Evolutionary conservation across 2,888 invertebrate genomes (phyloP), one percentile per base, ranked within the genome.

Genomic region (Drosophila barbarae): DNA sequence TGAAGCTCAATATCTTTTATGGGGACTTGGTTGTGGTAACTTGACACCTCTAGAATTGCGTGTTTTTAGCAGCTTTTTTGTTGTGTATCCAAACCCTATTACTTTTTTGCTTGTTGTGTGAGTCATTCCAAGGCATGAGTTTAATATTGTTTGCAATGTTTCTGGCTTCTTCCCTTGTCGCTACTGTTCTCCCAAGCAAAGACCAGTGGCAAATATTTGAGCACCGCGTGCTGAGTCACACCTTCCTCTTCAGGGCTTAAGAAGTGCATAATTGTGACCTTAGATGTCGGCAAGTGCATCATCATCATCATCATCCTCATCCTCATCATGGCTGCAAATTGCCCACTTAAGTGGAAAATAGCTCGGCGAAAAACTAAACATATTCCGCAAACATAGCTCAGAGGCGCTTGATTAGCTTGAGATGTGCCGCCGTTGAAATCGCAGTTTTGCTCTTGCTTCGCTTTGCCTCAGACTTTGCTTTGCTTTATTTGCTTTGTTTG

Each of bases 271-370:
- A 60, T 36, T 38, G 23, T 49, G 67, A 59, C 68, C 59, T 59
- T 59, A 38, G 32, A 46, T 47, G 58, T 38, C 18, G 18, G 41
- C 57, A 51, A 39, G 39, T 38, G 46, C 60, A 50, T 39, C 46
- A 50, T 61, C 49, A 49, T 13, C 39, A 36, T 47, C 46, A 47
- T 39, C 21, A 30, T 18, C 18, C 18, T 18, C 59, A 41, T 18
- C 18, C 18, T 18, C 59, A 41, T 41, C 12, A 18, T 28, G n/a
- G 12, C 35, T 59, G 52, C 52, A 53, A 59, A 68, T 68, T 67
- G 68, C 15, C 36, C 23, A 18, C 41, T 44, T 68, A 68, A 67
- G 67, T 68, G 68, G 68, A 68, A 68, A 68, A 68, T 68, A 59
- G 60, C 41, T 21, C 42, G 15, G 44, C 38, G 42, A 35, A 64